phyloP scores from a whole-genome alignment of 2,797 vertebrate species.

The Cirrhinus mrigala region DNA sequence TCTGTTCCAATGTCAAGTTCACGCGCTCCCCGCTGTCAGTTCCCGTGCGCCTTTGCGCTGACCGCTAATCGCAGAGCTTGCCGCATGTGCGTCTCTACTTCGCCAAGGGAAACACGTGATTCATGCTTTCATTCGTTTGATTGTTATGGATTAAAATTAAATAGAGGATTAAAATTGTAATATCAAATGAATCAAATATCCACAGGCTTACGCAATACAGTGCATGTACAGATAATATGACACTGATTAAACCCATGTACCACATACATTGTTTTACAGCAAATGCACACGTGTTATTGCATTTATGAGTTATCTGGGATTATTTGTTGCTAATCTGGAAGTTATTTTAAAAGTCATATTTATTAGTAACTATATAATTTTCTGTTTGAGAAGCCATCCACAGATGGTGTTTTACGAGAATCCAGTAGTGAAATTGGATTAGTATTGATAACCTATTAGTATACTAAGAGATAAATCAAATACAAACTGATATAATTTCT shows the following conservation, averaged over 20 bases:
- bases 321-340: neutral
- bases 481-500: neutral
- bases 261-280: neutral
- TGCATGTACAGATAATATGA: neutral
- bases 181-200: conserved; percentile 11
- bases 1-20: neutral
- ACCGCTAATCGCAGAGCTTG: neutral
- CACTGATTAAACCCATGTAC: neutral
- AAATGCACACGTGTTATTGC: neutral
- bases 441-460: no score
- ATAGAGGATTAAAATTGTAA: no score
- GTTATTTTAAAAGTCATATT: neutral
- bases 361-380: neutral
- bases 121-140: conserved; percentile 23
- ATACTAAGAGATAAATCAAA: neutral
- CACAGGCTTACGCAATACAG: neutral
- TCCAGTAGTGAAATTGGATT: neutral
- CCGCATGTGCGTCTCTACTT: neutral
- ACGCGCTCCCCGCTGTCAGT: neutral
- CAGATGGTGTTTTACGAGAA: neutral
- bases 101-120: neutral
- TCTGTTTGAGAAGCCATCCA: neutral
- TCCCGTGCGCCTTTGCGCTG: neutral
- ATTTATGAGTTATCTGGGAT: neutral
- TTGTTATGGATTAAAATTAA: no score